Evolutionary conservation across 2,113 vertebrate genomes (phyloP).

Genomic region (Thoracochromis brauschi): DNA sequence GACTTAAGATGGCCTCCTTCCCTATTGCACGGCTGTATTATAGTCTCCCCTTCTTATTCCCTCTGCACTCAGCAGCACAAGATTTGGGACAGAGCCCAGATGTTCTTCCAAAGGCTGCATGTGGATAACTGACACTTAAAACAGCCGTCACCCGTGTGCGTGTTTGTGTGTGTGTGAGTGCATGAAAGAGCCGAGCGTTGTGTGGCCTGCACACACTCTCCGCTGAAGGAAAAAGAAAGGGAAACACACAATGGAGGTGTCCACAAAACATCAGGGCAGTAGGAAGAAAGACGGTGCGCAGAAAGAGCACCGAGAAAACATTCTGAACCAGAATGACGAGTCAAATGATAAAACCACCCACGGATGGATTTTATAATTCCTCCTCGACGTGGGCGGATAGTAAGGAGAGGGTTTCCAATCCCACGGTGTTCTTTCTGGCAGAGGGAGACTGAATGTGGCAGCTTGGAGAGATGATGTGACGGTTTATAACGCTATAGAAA

Average conservation of each 20-base stretch:
- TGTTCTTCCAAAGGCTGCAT: constrained; percentile 62
- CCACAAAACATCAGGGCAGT: not conserved
- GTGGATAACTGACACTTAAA: constrained; percentile 42
- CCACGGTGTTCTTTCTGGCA: constrained; percentile 18
- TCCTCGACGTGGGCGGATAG: not conserved
- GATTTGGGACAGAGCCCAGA: constrained; percentile 54
- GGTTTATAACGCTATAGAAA: constrained; percentile 30
- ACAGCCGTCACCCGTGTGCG: constrained; percentile 34
- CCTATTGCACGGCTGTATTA: constrained; percentile 67
- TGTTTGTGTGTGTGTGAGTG: not conserved
- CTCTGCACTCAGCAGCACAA: constrained; percentile 65
- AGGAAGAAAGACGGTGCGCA: not conserved
- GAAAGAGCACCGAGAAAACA: not conserved
- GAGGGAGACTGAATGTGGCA: constrained; percentile 2
- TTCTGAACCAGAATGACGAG: constrained; percentile 26
- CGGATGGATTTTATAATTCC: constrained; percentile 8
- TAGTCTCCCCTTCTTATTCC: constrained; percentile 43
- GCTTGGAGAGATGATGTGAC: constrained; percentile 4
- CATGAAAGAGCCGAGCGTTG: constrained; percentile 9
- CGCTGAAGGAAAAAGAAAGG: constrained; percentile 16
- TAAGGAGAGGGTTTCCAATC: not conserved
- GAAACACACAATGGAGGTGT: not conserved
- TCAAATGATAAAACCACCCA: constrained; percentile 10
- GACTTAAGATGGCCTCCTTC: constrained; percentile 43
- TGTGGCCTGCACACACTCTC: constrained; percentile 18